Evolutionary conservation across 1,140 invertebrate genomes (phyloP), one percentile per base, ranked within the genome.

Genomic region (Pseudomyrmex sp.): DNA sequence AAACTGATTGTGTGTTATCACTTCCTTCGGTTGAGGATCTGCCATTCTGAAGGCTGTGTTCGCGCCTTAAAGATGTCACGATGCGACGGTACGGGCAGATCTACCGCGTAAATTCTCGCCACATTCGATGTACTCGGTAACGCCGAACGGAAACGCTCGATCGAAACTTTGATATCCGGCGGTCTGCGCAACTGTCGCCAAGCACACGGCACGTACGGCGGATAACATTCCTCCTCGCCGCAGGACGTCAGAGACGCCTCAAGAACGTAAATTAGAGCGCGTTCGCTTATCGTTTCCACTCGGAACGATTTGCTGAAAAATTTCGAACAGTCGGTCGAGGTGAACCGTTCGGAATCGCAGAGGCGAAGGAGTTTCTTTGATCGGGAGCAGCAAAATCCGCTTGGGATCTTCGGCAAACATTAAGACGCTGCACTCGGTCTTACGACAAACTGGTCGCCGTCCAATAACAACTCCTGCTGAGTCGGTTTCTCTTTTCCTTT

Each of bases 61-160:
- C 95, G 93, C 3, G 94, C 52, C 26, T 92, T 76, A 23, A 96
- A 84, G 35, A 96, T 88, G 82, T 96, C 94, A 1, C 94, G 91
- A 65, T 94, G 85, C 0, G 87, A 94, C 9, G 96, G 96, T 86
- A 93, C 95, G 23, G 90, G 85, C 13, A 96, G 88, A 70, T 95
- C 93, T 13, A 96, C 90, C 88, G 95, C 95, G 86, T 90, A 83
- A 96, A 96, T 89, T 96, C 95, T 88, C 94, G 95, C 96, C 96
- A 96, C 18, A 96, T 89, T 96, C 94, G 12, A 96, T 79, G 59
- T 94, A 95, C 2, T 93, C 91, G 0, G 91, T 91, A 8, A 15
- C 1, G 0, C 95, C 95, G 88, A 95, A 96, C 18, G 96, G 44
- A 13, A 26, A 26, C 88, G 77, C 61, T 89, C 85, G 1, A 95